phyloP scores from a whole-genome alignment of 1,140 invertebrate species.

The Hyles vespertilio region DNA sequence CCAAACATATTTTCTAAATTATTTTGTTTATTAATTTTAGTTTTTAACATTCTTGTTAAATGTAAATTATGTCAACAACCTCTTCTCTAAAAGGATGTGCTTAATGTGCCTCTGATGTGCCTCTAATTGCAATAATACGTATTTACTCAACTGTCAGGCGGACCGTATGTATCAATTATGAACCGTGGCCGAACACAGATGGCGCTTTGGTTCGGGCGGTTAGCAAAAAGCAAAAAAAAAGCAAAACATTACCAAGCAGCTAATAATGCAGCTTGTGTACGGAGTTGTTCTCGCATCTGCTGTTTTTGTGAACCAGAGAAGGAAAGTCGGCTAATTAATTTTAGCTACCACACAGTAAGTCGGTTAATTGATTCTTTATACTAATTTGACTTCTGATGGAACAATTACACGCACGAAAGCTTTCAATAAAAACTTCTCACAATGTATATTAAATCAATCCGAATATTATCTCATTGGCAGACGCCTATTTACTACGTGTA shows the following conservation, averaged over 20 bases:
- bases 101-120: too few species aligned
- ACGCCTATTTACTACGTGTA: too few species aligned
- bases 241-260: constrained; percentile 53
- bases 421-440: too few species aligned
- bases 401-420: constrained; percentile 17
- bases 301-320: constrained; percentile 57
- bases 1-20: too few species aligned
- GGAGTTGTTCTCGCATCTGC: constrained; percentile 46
- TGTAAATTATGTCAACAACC: too few species aligned
- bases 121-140: too few species aligned
- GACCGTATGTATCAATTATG: constrained; percentile 35
- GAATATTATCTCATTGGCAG: too few species aligned
- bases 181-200: constrained; percentile 55
- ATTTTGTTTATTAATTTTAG: too few species aligned
- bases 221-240: constrained; percentile 54
- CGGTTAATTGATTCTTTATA: constrained; percentile 61
- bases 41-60: too few species aligned
- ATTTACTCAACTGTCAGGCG: constrained; percentile 5
- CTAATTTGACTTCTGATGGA: constrained; percentile 38
- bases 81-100: too few species aligned
- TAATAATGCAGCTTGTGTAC: constrained; percentile 61
- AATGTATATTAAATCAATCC: too few species aligned
- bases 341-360: constrained; percentile 50
- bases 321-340: constrained; percentile 58
- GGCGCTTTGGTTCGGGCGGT: constrained; percentile 54